Conservation (phyloP, 2,113 vertebrate genomes). For the Pluvianellus socialis region DNA sequence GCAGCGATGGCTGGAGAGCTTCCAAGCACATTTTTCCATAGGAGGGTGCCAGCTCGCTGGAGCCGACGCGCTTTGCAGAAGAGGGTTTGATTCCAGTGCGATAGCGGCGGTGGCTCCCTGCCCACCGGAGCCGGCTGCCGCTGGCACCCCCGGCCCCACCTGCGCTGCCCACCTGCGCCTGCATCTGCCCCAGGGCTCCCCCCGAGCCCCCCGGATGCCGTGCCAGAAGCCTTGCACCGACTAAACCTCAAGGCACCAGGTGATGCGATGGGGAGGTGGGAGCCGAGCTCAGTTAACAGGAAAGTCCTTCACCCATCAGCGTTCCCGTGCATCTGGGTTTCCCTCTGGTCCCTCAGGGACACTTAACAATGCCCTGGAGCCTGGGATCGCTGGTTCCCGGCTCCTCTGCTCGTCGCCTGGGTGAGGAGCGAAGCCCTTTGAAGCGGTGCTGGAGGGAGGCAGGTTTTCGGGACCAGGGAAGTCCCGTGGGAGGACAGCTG, state of each 20-base stretch:
- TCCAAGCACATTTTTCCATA: slow-evolving; percentile 27
- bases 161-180: slow-evolving; percentile 23
- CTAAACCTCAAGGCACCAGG: not conserved
- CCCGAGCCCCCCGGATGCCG: fast-evolving
- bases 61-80: not conserved
- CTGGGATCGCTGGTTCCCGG: not conserved
- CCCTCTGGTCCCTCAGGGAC: not conserved
- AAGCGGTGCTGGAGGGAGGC: not conserved
- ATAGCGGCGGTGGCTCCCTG: not conserved
- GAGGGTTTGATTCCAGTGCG: not conserved
- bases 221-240: not conserved
- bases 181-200: not conserved
- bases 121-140: not conserved
- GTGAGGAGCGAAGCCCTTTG: not conserved
- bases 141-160: not conserved
- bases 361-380: not conserved
- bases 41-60: not conserved
- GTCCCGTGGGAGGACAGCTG: not conserved
- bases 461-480: not conserved
- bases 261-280: not conserved
- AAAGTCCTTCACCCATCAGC: not conserved
- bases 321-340: not conserved
- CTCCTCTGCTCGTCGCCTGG: not conserved
- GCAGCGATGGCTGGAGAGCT: not conserved
- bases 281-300: not conserved